Conservation (phyloP, 2,797 vertebrate species). For the Pseudochirops corinnae region DNA sequence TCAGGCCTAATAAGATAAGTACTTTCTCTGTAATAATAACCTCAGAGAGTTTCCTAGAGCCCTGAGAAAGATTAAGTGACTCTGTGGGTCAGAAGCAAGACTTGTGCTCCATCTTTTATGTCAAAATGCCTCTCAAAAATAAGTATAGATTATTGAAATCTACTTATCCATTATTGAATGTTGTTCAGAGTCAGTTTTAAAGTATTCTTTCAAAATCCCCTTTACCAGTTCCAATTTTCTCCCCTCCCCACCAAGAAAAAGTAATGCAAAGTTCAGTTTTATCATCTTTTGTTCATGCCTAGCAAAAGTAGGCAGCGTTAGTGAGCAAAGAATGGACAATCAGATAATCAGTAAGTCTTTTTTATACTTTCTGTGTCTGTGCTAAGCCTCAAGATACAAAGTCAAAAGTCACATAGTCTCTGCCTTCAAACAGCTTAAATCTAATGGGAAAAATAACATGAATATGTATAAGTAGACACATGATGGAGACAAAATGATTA, state of each 20-base stretch:
- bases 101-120: neutral
- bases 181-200: slow-evolving; percentile 21
- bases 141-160: neutral
- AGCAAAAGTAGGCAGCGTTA: neutral
- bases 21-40: neutral
- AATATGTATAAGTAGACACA: too few relatives aligned
- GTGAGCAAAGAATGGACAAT: too few relatives aligned
- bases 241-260: neutral
- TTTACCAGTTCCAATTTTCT: slow-evolving; percentile 19
- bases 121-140: neutral
- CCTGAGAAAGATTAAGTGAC: neutral
- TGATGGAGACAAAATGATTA: too few relatives aligned
- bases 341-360: too few relatives aligned
- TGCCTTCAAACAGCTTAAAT: too few relatives aligned
- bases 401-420: too few relatives aligned
- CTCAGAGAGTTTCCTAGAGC: neutral
- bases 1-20: neutral
- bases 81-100: neutral
- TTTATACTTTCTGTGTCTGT: too few relatives aligned
- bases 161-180: slow-evolving; percentile 30
- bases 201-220: slow-evolving; percentile 4
- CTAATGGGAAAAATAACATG: too few relatives aligned
- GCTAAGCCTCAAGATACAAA: too few relatives aligned
- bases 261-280: neutral
- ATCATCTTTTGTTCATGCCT: neutral